Conservation (phyloP, 2,797 vertebrate species). For the Sebastes variabilis region DNA sequence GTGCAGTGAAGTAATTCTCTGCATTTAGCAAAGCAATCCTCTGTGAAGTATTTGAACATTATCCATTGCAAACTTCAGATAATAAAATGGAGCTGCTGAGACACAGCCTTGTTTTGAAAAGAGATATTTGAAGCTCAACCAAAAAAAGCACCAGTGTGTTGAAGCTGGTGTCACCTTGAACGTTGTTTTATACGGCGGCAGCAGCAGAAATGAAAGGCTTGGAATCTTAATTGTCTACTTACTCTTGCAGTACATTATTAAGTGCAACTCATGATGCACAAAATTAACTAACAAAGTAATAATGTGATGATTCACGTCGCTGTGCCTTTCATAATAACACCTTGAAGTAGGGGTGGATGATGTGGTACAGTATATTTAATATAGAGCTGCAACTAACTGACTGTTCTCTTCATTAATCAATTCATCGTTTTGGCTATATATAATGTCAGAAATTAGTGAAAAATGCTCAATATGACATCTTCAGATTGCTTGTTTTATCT, state of each 20-base stretch:
- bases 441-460: not conserved
- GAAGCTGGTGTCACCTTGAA: constrained; percentile 27
- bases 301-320: not conserved
- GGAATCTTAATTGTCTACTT: not conserved
- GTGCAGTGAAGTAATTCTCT: not conserved
- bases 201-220: not conserved
- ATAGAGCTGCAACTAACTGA: not conserved
- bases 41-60: not conserved
- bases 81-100: not conserved
- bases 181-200: not conserved
- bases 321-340: not conserved
- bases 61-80: not conserved
- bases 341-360: not conserved
- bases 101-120: not conserved
- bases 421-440: not conserved
- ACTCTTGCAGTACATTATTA: not conserved
- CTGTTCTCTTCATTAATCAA: not conserved
- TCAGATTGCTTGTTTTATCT: not conserved
- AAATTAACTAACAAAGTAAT: not conserved
- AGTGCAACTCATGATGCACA: not conserved
- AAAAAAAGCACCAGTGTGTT: not conserved
- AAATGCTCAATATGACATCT: not conserved
- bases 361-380: not conserved
- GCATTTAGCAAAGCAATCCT: not conserved
- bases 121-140: not conserved